Conservation (phyloP, 1,140 invertebrate genomes). For the Diprion similis region DNA sequence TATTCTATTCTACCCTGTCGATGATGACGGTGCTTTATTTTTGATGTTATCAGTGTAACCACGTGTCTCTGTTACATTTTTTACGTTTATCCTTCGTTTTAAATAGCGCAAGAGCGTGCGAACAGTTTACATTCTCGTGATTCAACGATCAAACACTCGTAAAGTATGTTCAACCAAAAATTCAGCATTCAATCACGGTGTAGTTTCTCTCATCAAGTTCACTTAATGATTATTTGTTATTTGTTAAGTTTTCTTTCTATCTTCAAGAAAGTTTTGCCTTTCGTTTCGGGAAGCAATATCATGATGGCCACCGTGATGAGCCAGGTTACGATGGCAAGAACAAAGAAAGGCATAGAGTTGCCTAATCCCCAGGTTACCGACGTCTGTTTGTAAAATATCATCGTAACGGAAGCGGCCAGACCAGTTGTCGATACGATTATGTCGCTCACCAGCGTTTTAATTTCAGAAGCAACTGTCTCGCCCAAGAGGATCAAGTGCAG, state of each 20-base stretch:
- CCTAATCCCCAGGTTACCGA: constrained; percentile 68
- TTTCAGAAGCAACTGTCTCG: constrained; percentile 74
- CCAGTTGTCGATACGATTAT: constrained; percentile 73
- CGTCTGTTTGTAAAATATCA: constrained; percentile 74
- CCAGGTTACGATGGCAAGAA: constrained; percentile 65
- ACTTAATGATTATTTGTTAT: constrained; percentile 14
- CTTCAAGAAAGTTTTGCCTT: constrained; percentile 72
- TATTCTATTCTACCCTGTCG: no score
- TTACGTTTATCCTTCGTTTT: no score
- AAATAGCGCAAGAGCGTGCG: no score
- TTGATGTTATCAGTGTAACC: no score
- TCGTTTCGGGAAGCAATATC: constrained; percentile 77
- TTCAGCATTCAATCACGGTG: no score
- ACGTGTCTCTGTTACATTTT: no score
- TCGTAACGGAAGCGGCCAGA: constrained; percentile 70
- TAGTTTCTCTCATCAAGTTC: no score
- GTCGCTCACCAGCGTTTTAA: constrained; percentile 71
- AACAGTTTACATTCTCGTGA: no score
- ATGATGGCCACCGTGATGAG: constrained; percentile 66
- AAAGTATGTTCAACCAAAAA: no score
- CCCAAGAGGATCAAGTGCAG: constrained; percentile 74
- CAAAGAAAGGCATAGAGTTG: constrained; percentile 68
- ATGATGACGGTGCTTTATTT: no score
- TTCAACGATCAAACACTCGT: no score
- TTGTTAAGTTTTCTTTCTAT: constrained; percentile 34